phyloP scores from a whole-genome alignment of 2,888 invertebrate species.

The Rhamnusium bicolor region DNA sequence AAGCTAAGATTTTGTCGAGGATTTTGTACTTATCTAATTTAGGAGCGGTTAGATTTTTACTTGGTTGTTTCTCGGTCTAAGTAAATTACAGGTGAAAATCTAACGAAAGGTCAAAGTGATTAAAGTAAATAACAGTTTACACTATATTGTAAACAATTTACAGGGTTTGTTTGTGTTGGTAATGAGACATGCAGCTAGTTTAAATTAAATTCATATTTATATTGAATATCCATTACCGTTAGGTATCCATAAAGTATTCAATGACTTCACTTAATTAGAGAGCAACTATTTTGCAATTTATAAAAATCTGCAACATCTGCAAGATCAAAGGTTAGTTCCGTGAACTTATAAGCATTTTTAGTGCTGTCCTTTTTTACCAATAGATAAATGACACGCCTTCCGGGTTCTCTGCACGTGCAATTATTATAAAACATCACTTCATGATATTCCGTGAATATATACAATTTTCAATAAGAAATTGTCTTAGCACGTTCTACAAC shows the following conservation, averaged over 20 bases:
- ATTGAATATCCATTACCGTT: constrained; percentile 63
- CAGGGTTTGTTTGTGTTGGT: constrained; percentile 51
- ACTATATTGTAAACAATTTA: constrained; percentile 49
- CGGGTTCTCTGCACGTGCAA: constrained; percentile 59
- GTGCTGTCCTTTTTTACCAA: constrained; percentile 56
- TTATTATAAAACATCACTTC: constrained; percentile 37
- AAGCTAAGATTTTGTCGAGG: too few species aligned
- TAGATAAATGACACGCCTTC: constrained; percentile 63
- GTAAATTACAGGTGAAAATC: constrained; percentile 42
- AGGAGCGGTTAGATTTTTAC: too few species aligned
- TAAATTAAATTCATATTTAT: constrained; percentile 66
- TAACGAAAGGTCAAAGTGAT: constrained; percentile 46
- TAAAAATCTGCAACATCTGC: constrained; percentile 62
- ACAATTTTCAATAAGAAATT: constrained; percentile 17
- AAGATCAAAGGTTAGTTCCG: constrained; percentile 64
- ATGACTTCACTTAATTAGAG: constrained; percentile 64
- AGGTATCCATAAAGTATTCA: constrained; percentile 59
- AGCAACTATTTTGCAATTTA: constrained; percentile 59
- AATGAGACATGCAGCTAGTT: constrained; percentile 60
- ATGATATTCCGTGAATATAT: constrained; percentile 28
- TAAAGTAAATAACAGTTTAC: constrained; percentile 47
- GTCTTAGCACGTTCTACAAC: constrained; percentile 16
- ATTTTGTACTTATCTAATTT: too few species aligned
- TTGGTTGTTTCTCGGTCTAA: neutral
- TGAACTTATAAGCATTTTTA: constrained; percentile 65